Evolutionary conservation across 2,797 vertebrate species (phyloP), one percentile per base, ranked within the genome.

Genomic region (Gephyroberyx darwinii): DNA sequence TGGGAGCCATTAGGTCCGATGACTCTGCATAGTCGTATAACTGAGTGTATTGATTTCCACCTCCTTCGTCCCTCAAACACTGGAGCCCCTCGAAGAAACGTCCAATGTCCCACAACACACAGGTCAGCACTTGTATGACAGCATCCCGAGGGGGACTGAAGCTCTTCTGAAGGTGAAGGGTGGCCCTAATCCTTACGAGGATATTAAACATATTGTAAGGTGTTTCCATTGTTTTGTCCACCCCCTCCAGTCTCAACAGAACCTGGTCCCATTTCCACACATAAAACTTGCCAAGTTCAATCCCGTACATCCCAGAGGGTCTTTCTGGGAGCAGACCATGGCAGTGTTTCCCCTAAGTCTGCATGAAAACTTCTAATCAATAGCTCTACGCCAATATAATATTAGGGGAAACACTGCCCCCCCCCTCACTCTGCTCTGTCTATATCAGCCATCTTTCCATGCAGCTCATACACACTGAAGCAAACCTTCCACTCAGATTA

Each of bases 391-490:
- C 9, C 31, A 3, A 5, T 33, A 9, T 22, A 3, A 39, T 60
- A 50, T 39, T 17, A 61, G 47, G 53, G 60, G 60, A 75, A 78
- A 56, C 61, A 22, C 60, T 55, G 53, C 43, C 54, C 50, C 50
- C 57, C 31, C 63, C 30, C 60, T 61, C 54, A n/a, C 70, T 45
- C 64, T 17, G 59, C 60, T 55, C 61, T 26, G 37, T 59, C 75
- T 50, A 53, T 51, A 53, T 59, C 78, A 80, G 35, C 65, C 81
- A 59, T 65, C 66, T 80, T 72, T 86, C 77, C 86, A 91, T 87
- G 86, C 89, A 91, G 81, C 84, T 82, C 85, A 86, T 22, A 85
- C 85, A 85, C 84, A 64, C 78, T 67, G 52, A 89, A 86, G 82
- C 79, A 86, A 88, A 83, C 65, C 84, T 75, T 77, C 80, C 74